Evolutionary conservation across 2,797 vertebrate species (phyloP), one percentile per base, ranked within the genome.

Genomic region (Dryobates pubescens): DNA sequence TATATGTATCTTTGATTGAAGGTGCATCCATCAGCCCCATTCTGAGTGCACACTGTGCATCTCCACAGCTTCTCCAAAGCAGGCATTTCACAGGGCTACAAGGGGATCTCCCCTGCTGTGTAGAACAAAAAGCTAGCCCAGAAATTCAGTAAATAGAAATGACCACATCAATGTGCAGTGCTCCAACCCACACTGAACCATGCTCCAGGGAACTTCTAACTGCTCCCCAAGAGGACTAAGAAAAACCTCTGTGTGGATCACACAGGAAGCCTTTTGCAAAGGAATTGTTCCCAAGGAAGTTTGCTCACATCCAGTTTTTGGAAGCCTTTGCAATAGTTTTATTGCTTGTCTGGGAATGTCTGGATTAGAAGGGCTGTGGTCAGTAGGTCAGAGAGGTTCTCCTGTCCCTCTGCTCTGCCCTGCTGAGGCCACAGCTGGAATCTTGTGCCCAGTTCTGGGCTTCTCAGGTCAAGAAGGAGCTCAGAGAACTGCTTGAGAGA

Each of bases 41-140:
- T 6, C 13, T 47, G 8, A 61, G 13, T 32, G 14, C 64, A 7
- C 11, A 0, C n/a, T 38, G 3, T 6, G 13, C 17, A 15, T 11
- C 68, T 45, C 71, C 17, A 20, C 41, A 24, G 8, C 34, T 7
- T 65, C 76, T 3, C 27, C 51, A 34, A 58, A 58, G 7, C 24
- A 17, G 43, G 7, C 0, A 4, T 20, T 83, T 51, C 2, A 2
- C 7, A 4, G 8, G 3, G 27, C 36, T 43, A 36, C 32, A 49
- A 67, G 26, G 34, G n/a, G 54, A 30, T 43, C 29, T 57, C 38
- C 54, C 49, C 24, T 49, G 15, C 15, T 8, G 5, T 0, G 2
- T 24, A 13, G 7, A 43, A 45, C 17, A 62, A 18, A 32, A 10
- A 43, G 10, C n/a, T 26, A 5, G 1, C 3, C 5, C 49, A 43